A percentile compares a stretch with the other conserved stretches of the same genome.
These are phyloP conservation scores for Cephalopholis sonnerati DNA, from an alignment of 2,113 vertebrate species.

Conservation along the genomic window DNA sequence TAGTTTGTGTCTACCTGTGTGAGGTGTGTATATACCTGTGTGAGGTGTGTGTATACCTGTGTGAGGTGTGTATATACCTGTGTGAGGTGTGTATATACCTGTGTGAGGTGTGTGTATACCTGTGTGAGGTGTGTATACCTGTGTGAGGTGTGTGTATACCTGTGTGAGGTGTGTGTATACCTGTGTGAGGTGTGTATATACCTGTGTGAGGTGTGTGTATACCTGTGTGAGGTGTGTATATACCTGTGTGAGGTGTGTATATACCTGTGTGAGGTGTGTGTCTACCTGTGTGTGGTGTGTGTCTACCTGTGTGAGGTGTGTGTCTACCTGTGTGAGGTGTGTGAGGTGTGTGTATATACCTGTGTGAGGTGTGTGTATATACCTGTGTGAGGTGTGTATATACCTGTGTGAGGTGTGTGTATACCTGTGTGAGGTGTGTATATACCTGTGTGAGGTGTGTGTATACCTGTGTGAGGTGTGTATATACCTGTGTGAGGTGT, in stretches of 20 bases:
- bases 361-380: neutral
- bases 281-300: constrained; percentile 86
- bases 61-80: neutral
- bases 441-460: neutral
- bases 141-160: neutral
- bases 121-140: neutral
- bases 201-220: neutral
- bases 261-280: neutral
- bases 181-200: neutral
- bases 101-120: neutral
- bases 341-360: too few species aligned
- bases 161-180: neutral
- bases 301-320: neutral
- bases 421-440: neutral
- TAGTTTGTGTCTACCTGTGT: too few species aligned
- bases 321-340: too few species aligned
- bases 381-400: neutral
- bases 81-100: neutral
- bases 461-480: too few species aligned
- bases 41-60: too few species aligned
- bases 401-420: neutral
- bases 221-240: neutral
- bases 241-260: neutral
- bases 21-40: too few species aligned
- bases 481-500: too few species aligned